Evolutionary conservation across 1,140 invertebrate genomes (phyloP), one percentile per base, ranked within the genome.

Genomic region (Tachypleus tridentatus): DNA sequence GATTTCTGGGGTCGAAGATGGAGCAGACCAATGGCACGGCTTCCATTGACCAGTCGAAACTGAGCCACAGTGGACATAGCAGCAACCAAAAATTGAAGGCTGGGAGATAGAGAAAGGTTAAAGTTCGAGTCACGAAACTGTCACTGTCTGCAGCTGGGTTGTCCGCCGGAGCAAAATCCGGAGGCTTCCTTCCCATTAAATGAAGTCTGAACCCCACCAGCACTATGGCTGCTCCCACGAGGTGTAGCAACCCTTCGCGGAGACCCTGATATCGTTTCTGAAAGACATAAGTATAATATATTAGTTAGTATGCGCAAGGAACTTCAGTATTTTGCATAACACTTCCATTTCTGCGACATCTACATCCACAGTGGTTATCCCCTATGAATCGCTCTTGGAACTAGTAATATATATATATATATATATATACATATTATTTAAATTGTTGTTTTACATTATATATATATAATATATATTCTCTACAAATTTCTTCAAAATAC

Each of bases 31-130:
- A 80, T 1, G 91, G 89, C 69, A 97, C 85, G 1, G 92, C 86
- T 69, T 93, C 91, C 93, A 96, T 96, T 4, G 91, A 92, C 93
- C 93, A 97, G 74, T 97, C 93, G 75, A 94, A 96, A 74, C 91
- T 93, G 49, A 97, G 78, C 58, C 84, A 84, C 68, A 83, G 83
- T 7, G 93, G 93, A 72, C 84, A 90, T 3, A 94, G 73, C 49
- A 97, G 76, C 70, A 97, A 82, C 72, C 83, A 82, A 66, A 90
- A 85, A 76, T 94, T 95, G 69, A 93, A 87, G 4, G 87, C 85
- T 3, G 92, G 92, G 59, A 97, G 82, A 74, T 92, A 94, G 64
- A 85, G 78, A 76, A 95, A 95, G 6, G 92, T 97, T 61, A 93
- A 81, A 47, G 86, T 61, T 58, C 77, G 64, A 4, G 70, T 72